Evolutionary conservation across 2,797 vertebrate genomes (phyloP), one percentile per base, ranked within the genome.

Genomic region (Lerista edwardsae): DNA sequence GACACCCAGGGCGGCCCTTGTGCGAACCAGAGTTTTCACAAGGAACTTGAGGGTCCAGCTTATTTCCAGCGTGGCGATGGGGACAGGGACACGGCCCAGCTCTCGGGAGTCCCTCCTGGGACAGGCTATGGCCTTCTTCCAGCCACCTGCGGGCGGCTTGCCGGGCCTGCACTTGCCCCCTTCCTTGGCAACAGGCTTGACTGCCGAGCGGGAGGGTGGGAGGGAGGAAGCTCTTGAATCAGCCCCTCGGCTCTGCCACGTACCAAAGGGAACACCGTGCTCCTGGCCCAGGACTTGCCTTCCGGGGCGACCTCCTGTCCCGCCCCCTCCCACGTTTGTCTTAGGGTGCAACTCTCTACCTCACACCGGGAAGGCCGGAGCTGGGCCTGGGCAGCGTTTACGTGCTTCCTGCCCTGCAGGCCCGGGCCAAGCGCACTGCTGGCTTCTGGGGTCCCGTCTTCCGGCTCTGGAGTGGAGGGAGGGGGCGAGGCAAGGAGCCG

Each of bases 341-440:
- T 90, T 88, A 87, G 91, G 93, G 91, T 92, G 51, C 79, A 82
- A 91, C 88, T 85, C 80, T 82, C 89, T 94, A 95, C 92, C 90
- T 94, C 93, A 89, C 91, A 84, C 41, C 90, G 86, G 92, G 87
- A 90, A 88, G 89, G 90, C 93, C 92, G 93, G 92, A 90, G 86
- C 86, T 89, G 93, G 88, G 89, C 89, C 94, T 91, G 93, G 94
- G 95, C 93, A 92, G 0, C 86, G 94, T 96, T 96, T 94, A 95
- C 96, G 91, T 91, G 90, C 91, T 88, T 86, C 87, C 89, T 91
- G 39, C 88, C 91, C 86, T 93, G 84, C 55, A 62, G 90, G 92
- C 92, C 94, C 92, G 84, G 92, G 79, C n/a, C n/a, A n/a, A 64
- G 34, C 90, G 92, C 91, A 80, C 90, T 80, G 10, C 74, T 86